Percentiles rank a stretch among this genome's conserved stretches.
Evolutionary conservation across 1,140 invertebrate species (phyloP).

Genomic region (Drosophila pseudoananassae): DNA sequence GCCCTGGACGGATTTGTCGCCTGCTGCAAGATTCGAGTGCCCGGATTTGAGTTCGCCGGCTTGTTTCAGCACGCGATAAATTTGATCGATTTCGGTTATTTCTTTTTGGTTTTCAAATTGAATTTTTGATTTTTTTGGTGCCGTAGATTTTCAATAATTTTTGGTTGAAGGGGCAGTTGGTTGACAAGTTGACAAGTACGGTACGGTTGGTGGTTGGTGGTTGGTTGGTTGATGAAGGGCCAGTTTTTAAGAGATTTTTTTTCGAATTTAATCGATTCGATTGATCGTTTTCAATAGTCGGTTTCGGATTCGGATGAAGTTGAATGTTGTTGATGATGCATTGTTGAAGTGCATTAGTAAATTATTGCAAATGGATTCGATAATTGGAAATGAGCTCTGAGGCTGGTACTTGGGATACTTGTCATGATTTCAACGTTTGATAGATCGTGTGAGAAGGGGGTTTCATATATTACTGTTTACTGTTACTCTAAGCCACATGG

Average conservation of each 20-base stretch:
- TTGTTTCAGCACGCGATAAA: constrained; percentile 96
- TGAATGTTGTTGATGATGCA: constrained; percentile 56
- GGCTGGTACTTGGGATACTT: constrained; percentile 10
- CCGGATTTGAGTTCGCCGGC: constrained; percentile 91
- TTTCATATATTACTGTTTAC: neutral
- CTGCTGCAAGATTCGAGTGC: constrained; percentile 84
- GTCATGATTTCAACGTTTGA: constrained; percentile 19
- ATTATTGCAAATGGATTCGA: constrained; percentile 64
- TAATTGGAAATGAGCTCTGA: constrained; percentile 24
- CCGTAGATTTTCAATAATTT: constrained; percentile 28
- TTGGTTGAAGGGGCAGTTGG: constrained; percentile 23
- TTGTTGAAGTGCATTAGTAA: constrained; percentile 77
- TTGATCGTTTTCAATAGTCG: constrained; percentile 20
- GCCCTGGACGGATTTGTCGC: constrained; percentile 77
- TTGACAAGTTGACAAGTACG: constrained; percentile 54
- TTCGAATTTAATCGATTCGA: constrained; percentile 48
- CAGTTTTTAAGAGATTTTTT: constrained; percentile 29
- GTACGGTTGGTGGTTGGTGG: constrained; percentile 34
- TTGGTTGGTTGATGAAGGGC: constrained; percentile 41
- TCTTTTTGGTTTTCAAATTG: constrained; percentile 52
- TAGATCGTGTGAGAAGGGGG: constrained; percentile 1
- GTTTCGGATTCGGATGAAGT: constrained; percentile 17
- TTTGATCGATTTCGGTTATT: constrained; percentile 91
- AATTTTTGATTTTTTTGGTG: constrained; percentile 44
- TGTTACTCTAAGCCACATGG: neutral